Conservation (phyloP, 2,113 vertebrate species). For the Clarias gariepinus region DNA sequence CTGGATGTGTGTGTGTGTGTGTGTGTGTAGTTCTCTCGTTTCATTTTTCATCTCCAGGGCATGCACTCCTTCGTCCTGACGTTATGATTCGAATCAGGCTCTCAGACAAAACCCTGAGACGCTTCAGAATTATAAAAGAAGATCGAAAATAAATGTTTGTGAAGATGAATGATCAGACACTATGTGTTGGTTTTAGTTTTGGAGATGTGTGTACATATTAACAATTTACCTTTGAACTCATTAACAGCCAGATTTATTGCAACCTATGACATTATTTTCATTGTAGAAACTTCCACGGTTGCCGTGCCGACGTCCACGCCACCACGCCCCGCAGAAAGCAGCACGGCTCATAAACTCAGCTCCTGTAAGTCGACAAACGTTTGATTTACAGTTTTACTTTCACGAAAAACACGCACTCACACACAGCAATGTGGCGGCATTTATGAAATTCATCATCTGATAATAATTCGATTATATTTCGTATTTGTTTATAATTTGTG, state of each 20-base stretch:
- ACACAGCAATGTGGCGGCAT: neutral
- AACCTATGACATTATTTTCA: constrained; percentile 15
- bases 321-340: constrained; percentile 70
- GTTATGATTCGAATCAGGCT: neutral
- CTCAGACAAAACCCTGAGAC: neutral
- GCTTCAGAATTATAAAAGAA: neutral
- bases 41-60: constrained; percentile 12
- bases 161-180: neutral
- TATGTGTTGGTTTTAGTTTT: neutral
- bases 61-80: constrained; percentile 15
- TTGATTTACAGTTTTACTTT: neutral
- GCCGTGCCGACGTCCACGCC: constrained; percentile 56
- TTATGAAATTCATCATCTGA: neutral
- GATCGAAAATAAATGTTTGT: neutral
- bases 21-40: neutral
- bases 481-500: too few relatives aligned
- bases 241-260: too few relatives aligned
- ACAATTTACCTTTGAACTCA: neutral
- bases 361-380: constrained; percentile 61
- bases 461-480: neutral
- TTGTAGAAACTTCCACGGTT: constrained; percentile 81
- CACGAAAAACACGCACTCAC: neutral
- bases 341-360: constrained; percentile 72
- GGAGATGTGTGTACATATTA: neutral
- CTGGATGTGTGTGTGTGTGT: neutral